Conservation (phyloP, 2,797 vertebrate genomes). For the Heterohyrax brucei region DNA sequence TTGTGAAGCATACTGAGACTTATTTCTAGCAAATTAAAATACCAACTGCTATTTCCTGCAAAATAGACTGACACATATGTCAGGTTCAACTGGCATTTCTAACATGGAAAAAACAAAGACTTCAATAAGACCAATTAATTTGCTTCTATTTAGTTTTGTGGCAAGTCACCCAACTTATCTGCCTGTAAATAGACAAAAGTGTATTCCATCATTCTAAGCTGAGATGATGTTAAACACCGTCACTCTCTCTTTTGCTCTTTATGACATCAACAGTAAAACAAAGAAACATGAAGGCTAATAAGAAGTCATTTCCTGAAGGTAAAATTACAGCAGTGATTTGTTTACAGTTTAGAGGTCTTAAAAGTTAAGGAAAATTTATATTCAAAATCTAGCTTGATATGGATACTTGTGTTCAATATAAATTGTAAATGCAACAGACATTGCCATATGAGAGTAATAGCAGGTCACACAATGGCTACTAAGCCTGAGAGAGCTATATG, state of each 20-base stretch:
- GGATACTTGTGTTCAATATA: background rate
- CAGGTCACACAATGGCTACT: background rate
- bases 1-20: background rate
- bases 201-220: background rate
- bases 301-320: constrained; percentile 2
- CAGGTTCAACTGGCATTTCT: constrained; percentile 39
- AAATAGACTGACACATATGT: constrained; percentile 36
- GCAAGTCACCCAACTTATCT: background rate
- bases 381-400: constrained; percentile 14
- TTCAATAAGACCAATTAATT: constrained; percentile 66
- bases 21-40: constrained; percentile 66
- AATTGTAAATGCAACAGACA: background rate
- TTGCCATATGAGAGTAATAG: background rate
- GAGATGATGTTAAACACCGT: background rate
- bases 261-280: constrained; percentile 30
- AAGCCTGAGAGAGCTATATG: background rate
- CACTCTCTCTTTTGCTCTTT: constrained; percentile 28
- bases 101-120: constrained; percentile 35
- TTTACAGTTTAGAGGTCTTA: constrained; percentile 28
- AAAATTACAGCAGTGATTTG: background rate
- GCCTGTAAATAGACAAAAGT: background rate
- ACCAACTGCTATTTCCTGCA: background rate
- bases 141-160: constrained; percentile 22
- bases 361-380: background rate
- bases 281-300: constrained; percentile 29